These are phyloP conservation scores for Equus przewalskii DNA, from an alignment of 2,113 vertebrate genomes.

Conservation along the genomic window DNA sequence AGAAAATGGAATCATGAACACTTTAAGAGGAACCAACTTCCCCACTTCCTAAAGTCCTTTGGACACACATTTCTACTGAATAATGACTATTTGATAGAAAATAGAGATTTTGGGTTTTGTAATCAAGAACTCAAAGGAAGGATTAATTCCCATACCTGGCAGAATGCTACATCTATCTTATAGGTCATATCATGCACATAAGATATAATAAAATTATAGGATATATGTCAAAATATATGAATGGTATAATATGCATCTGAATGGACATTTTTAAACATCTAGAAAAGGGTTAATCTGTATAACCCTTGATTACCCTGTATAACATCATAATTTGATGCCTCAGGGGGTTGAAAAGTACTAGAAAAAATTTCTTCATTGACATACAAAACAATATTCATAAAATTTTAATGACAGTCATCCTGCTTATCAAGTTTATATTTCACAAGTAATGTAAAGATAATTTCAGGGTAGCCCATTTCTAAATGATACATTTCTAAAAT, in stretches of 20 bases:
- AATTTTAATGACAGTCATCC: slow-evolving; percentile 25
- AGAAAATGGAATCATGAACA: not conserved
- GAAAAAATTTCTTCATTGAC: slow-evolving; percentile 20
- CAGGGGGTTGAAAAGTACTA: not conserved
- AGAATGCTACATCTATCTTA: not conserved
- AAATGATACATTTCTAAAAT: slow-evolving; percentile 52
- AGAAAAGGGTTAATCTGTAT: slow-evolving; percentile 8
- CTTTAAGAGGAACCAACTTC: slow-evolving; percentile 32
- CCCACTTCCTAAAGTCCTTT: not conserved
- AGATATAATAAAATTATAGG: not conserved
- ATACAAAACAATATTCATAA: slow-evolving; percentile 40
- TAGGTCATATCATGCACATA: not conserved
- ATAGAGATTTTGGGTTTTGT: not conserved
- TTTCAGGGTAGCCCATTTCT: slow-evolving; percentile 38
- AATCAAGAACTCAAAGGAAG: slow-evolving; percentile 54
- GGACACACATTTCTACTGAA: not conserved
- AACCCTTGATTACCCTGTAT: not conserved
- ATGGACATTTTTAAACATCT: not conserved
- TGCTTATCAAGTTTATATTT: slow-evolving; percentile 58
- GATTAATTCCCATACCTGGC: not conserved
- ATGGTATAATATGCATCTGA: slow-evolving; percentile 26
- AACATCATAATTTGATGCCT: not conserved
- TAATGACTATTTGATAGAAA: not conserved
- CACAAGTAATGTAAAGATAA: slow-evolving; percentile 12
- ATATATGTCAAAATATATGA: not conserved